These are phyloP conservation scores for Probaryconus sp. DNA, from an alignment of 1,140 invertebrate genomes.

Conservation along the genomic window DNA sequence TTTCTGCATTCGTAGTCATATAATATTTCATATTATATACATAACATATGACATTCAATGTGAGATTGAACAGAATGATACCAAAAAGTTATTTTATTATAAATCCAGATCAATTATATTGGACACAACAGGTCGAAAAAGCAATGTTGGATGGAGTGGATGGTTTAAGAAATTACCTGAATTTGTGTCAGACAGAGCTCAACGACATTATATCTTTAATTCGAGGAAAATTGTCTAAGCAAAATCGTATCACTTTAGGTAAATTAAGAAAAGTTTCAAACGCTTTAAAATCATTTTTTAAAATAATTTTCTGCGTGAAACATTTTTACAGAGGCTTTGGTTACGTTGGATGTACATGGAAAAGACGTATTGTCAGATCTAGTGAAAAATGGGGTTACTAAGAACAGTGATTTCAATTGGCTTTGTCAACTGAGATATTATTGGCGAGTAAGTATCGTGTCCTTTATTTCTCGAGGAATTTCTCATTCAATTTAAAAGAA, in stretches of 20 bases:
- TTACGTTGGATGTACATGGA: conserved; percentile 95
- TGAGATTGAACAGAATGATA: not conserved
- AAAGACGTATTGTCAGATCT: conserved; percentile 89
- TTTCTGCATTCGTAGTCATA: not conserved
- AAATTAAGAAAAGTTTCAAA: conserved; percentile 46
- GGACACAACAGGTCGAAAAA: conserved; percentile 91
- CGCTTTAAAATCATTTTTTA: conserved; percentile 15
- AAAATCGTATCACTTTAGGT: conserved; percentile 93
- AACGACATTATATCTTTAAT: conserved; percentile 91
- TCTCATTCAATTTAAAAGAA: conserved; percentile 4
- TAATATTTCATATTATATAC: not conserved
- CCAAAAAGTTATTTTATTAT: not conserved
- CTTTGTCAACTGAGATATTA: conserved; percentile 94
- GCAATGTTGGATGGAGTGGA: conserved; percentile 81
- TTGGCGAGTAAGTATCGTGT: conserved; percentile 84
- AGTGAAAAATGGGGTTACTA: conserved; percentile 82
- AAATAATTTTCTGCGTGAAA: not conserved
- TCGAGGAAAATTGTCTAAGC: conserved; percentile 89
- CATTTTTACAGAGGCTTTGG: conserved; percentile 83
- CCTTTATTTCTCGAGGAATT: conserved; percentile 12
- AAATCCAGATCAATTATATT: conserved; percentile 87
- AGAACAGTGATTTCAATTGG: conserved; percentile 94
- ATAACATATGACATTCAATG: not conserved
- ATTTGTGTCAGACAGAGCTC: conserved; percentile 81
- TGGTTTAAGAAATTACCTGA: conserved; percentile 64